Evolutionary conservation across 2,113 vertebrate genomes (phyloP).

Genomic region (Benitochromis conjunctus): DNA sequence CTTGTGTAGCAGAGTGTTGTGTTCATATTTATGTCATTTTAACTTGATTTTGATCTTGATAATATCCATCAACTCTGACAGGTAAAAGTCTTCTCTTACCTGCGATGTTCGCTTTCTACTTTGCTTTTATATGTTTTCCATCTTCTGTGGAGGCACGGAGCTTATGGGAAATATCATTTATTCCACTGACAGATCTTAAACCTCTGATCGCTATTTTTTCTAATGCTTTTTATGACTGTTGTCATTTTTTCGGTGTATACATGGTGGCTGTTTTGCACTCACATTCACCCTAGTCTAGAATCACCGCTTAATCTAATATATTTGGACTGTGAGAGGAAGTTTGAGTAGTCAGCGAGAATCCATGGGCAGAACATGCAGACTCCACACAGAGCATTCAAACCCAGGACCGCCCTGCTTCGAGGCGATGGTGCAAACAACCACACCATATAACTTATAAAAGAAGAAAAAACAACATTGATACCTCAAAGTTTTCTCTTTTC

Average conservation of each 20-base stretch:
- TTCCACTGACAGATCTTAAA: background rate
- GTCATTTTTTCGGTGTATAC: background rate
- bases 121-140: background rate
- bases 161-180: background rate
- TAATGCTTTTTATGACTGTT: background rate
- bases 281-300: background rate
- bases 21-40: background rate
- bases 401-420: background rate
- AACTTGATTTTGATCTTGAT: background rate
- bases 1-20: accelerated
- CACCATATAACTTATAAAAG: background rate
- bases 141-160: background rate
- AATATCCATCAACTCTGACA: background rate
- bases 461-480: background rate
- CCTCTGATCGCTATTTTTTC: background rate
- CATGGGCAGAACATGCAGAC: background rate
- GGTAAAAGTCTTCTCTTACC: background rate
- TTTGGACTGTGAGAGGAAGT: background rate
- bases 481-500: background rate
- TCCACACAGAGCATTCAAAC: background rate
- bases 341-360: background rate
- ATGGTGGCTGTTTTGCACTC: background rate
- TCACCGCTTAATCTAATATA: background rate
- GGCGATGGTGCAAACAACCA: background rate
- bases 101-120: background rate